Conservation (phyloP, 2,113 vertebrate species). For the Recurvirostra avosetta region DNA sequence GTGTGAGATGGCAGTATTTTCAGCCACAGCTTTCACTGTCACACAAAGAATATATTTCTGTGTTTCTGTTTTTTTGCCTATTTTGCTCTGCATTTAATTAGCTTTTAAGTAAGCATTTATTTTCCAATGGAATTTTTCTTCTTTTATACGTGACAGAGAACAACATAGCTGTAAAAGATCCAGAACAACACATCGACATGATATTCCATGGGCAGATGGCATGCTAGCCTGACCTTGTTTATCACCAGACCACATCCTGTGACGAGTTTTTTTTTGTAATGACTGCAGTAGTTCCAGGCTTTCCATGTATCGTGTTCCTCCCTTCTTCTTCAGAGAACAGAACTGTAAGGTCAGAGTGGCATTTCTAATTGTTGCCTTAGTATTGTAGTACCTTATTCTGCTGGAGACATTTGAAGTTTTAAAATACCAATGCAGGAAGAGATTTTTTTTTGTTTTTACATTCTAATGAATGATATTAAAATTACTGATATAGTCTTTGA, state of each 20-base stretch:
- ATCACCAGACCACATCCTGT: constrained; percentile 28
- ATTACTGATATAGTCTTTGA: not conserved
- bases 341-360: not conserved
- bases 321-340: not conserved
- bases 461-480: not conserved
- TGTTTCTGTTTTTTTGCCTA: not conserved
- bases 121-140: not conserved
- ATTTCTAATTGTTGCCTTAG: not conserved
- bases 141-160: not conserved
- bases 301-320: not conserved
- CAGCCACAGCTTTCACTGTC: not conserved
- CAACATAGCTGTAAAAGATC: not conserved
- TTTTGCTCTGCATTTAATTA: not conserved
- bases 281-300: not conserved
- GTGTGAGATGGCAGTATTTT: not conserved
- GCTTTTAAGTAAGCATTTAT: not conserved
- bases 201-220: constrained; percentile 41
- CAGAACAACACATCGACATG: not conserved
- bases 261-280: not conserved
- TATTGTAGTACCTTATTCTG: not conserved
- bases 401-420: not conserved
- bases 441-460: not conserved
- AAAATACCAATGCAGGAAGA: not conserved
- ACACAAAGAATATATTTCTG: not conserved
- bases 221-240: constrained; percentile 42